Percentiles rank a stretch among this genome's conserved stretches.
These are phyloP conservation scores for Chaetodon trifascialis DNA, from an alignment of 2,113 vertebrate species.

Conservation along the genomic window DNA sequence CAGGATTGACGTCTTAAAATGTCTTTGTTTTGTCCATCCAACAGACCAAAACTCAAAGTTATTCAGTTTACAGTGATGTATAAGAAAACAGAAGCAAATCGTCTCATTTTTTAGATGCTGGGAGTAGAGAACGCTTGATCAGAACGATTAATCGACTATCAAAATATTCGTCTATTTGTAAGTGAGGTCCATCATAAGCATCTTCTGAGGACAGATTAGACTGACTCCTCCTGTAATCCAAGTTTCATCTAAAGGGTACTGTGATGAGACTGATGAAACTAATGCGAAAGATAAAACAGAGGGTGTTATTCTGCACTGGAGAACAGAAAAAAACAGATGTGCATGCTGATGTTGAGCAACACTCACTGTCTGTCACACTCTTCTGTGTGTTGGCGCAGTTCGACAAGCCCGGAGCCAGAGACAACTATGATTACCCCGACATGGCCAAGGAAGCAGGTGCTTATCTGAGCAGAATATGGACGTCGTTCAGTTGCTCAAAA, in stretches of 20 bases:
- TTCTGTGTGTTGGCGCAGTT: slow-evolving; percentile 84
- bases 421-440: slow-evolving; percentile 90
- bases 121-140: background rate
- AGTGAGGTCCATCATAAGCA: background rate
- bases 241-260: background rate
- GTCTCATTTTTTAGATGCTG: background rate
- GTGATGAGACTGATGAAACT: too few relatives aligned
- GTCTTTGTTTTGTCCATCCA: background rate
- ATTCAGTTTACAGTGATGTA: background rate
- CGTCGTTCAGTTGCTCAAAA: background rate
- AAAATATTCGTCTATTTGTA: background rate
- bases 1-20: background rate
- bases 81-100: background rate
- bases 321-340: background rate
- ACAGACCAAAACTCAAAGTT: background rate
- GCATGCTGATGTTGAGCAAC: background rate
- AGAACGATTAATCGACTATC: too few relatives aligned
- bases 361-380: background rate
- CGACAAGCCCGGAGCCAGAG: slow-evolving; percentile 84
- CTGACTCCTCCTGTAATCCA: background rate
- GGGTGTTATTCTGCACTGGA: background rate
- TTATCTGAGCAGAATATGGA: slow-evolving; percentile 22
- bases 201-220: background rate
- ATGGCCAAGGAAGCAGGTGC: slow-evolving; percentile 97
- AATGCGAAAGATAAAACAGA: background rate